Percentiles rank a stretch among this genome's conserved stretches.
Conservation (phyloP, 2,113 vertebrate genomes). For the Silurus asotus region DNA sequence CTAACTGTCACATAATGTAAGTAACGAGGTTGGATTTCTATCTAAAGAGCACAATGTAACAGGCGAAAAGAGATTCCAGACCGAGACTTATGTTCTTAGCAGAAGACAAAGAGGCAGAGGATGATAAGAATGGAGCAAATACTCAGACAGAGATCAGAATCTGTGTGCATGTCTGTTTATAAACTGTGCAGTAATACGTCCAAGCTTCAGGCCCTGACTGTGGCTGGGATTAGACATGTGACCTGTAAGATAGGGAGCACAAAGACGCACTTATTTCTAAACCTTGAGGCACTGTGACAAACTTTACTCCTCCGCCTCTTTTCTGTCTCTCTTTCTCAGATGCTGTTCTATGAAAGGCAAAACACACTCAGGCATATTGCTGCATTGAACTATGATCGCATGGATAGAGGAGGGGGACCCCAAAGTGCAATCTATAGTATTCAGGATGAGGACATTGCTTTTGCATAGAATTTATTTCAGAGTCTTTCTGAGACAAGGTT, state of each 20-base stretch:
- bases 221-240: constrained; percentile 9
- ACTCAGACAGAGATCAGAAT: constrained; percentile 21
- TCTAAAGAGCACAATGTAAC: not conserved
- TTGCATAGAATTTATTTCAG: not conserved
- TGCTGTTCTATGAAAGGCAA: not conserved
- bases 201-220: constrained; percentile 32
- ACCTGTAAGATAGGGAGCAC: constrained; percentile 4
- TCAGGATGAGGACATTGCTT: not conserved
- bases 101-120: not conserved
- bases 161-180: not conserved
- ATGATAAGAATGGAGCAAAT: not conserved
- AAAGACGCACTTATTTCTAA: constrained; percentile 20
- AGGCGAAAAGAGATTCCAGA: not conserved
- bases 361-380: not conserved
- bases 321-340: not conserved
- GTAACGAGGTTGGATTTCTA: not conserved
- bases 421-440: constrained; percentile 13
- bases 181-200: constrained; percentile 22
- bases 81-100: not conserved
- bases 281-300: constrained; percentile 22
- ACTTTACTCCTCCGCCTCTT: not conserved
- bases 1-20: not conserved
- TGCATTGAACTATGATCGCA: not conserved
- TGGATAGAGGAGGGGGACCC: no score
- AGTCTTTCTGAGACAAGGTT: not conserved